A percentile compares a stretch with the other conserved stretches of the same genome.
phyloP scores from a whole-genome alignment of 2,113 vertebrate species.

The Pterophyllum scalare region DNA sequence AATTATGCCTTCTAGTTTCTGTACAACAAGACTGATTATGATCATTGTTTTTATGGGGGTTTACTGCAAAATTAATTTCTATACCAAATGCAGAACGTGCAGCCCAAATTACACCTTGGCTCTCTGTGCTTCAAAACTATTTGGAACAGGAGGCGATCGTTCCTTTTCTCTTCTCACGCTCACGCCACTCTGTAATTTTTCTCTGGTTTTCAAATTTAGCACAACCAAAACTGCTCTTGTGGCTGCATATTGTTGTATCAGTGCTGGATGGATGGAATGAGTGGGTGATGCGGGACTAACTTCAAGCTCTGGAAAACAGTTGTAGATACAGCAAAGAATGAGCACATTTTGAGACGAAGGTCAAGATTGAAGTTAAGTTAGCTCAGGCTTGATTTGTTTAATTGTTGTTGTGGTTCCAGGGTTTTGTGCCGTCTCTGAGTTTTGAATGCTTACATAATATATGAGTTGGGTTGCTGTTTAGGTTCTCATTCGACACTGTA shows the following conservation, averaged over 20 bases:
- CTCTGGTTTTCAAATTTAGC: constrained; percentile 59
- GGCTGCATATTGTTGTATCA: constrained; percentile 23
- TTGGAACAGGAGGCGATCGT: constrained; percentile 42
- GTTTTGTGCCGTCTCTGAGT: not conserved
- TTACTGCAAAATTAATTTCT: constrained; percentile 34
- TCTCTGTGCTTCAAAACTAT: constrained; percentile 35
- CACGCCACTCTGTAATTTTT: constrained; percentile 37
- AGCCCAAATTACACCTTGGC: constrained; percentile 63
- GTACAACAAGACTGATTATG: constrained; percentile 23
- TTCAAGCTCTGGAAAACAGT: not conserved
- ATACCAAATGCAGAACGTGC: constrained; percentile 35
- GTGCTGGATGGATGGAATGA: not conserved
- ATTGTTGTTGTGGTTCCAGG: not conserved
- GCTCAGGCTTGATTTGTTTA: not conserved
- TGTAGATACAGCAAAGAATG: not conserved
- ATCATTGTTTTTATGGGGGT: not conserved
- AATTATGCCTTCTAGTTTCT: not conserved
- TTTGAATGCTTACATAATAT: not conserved
- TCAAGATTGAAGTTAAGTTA: not conserved
- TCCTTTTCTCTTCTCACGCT: constrained; percentile 28
- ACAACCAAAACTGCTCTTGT: constrained; percentile 18
- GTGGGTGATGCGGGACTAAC: not conserved
- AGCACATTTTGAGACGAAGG: not conserved
- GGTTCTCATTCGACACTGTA: too few relatives aligned
- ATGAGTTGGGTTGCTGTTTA: too few relatives aligned